Percentiles rank a stretch among this genome's conserved stretches.
Evolutionary conservation across 2,113 vertebrate species (phyloP).

Genomic region (Addax nasomaculatus): DNA sequence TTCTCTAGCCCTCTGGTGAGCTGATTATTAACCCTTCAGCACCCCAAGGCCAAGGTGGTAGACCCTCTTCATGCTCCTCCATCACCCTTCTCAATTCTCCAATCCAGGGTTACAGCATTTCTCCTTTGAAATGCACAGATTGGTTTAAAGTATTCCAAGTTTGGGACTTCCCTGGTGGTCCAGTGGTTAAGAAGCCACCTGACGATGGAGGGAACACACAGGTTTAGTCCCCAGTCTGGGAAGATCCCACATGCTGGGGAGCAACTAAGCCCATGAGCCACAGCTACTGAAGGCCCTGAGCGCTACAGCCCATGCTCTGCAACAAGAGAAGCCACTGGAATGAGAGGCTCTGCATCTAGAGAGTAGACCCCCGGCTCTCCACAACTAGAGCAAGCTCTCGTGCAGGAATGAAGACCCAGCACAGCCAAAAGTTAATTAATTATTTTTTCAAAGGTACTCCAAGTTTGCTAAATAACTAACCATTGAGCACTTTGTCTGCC

Average conservation of each 20-base stretch:
- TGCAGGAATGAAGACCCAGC: background rate
- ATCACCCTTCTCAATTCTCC: background rate
- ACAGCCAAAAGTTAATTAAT: background rate
- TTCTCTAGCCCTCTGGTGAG: background rate
- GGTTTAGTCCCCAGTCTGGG: background rate
- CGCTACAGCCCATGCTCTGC: fast-evolving
- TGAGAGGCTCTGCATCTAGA: background rate
- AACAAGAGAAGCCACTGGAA: background rate
- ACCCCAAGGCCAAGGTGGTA: background rate
- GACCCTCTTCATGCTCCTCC: background rate
- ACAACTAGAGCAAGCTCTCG: background rate
- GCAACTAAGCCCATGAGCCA: background rate
- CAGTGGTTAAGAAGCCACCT: background rate
- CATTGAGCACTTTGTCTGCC: background rate
- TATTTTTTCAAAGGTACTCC: background rate
- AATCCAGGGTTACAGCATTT: background rate
- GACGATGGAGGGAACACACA: background rate
- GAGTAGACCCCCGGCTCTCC: background rate
- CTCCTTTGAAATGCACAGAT: background rate
- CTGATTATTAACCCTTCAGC: background rate
- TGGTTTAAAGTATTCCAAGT: background rate
- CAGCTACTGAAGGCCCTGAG: background rate
- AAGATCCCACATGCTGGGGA: background rate
- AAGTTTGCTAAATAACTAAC: background rate
- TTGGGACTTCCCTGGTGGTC: background rate